Evolutionary conservation across 2,797 vertebrate genomes (phyloP).

Genomic region (Gallinago nigripennis): DNA sequence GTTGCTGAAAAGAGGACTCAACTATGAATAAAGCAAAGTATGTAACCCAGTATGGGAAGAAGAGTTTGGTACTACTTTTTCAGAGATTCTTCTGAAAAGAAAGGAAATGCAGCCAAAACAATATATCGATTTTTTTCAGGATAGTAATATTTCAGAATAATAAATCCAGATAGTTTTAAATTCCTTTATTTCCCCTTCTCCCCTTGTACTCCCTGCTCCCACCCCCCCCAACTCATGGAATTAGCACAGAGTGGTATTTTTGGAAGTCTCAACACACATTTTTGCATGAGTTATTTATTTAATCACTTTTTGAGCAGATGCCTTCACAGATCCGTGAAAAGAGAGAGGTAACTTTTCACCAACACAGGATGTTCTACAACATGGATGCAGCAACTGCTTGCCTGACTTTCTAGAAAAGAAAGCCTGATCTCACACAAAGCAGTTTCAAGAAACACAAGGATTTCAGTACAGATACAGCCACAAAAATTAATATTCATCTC

Average conservation of each 20-base stretch:
- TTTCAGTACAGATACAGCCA: not conserved
- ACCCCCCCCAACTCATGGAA: not conserved
- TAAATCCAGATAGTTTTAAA: not conserved
- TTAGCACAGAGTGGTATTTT: not conserved
- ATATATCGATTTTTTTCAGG: fast-evolving
- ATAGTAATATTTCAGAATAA: not conserved
- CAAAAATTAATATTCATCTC: not conserved
- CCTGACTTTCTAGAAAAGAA: not conserved
- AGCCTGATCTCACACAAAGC: not conserved
- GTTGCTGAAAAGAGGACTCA: not conserved
- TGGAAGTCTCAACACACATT: not conserved
- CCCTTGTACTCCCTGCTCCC: not conserved
- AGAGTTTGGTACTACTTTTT: not conserved
- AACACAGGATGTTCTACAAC: not conserved
- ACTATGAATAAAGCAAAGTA: not conserved
- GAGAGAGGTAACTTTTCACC: not conserved
- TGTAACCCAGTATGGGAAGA: not conserved
- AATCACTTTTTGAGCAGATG: not conserved
- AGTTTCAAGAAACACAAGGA: not conserved
- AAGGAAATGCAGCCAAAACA: not conserved
- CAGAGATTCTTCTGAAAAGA: not conserved
- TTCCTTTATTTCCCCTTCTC: not conserved
- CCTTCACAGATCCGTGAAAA: not conserved
- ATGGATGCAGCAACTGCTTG: not conserved
- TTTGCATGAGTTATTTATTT: not conserved